phyloP scores from a whole-genome alignment of 2,797 vertebrate species.

The Xenops minutus region DNA sequence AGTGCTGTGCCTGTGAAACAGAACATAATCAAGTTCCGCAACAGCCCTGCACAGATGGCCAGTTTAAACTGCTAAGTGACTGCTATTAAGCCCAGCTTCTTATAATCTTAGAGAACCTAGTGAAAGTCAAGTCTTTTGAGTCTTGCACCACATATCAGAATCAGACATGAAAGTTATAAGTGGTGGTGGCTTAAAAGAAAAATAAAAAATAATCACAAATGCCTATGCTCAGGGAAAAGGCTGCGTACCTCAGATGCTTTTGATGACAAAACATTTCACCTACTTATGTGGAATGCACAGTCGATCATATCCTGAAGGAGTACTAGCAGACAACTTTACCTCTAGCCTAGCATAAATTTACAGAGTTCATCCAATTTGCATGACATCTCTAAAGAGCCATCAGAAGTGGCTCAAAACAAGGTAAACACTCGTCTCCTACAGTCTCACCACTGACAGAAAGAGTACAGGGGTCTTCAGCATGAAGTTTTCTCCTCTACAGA shows the following conservation, averaged over 20 bases:
- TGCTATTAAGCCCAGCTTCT: not conserved
- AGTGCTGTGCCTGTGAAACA: not conserved
- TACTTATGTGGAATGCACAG: fast-evolving
- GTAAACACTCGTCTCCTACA: not conserved
- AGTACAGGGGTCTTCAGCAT: not conserved
- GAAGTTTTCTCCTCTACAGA: not conserved
- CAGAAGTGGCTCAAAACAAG: not conserved
- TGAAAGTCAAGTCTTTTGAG: not conserved
- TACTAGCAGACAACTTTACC: not conserved
- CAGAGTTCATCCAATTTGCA: not conserved
- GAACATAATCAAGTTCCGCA: not conserved
- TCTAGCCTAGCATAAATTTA: not conserved
- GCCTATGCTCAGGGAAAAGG: not conserved
- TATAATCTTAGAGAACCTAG: not conserved
- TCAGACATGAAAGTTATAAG: not conserved
- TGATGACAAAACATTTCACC: not conserved
- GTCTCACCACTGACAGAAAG: not conserved
- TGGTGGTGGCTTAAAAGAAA: not conserved
- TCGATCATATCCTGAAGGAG: not conserved
- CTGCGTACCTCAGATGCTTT: not conserved
- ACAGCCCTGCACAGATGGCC: not conserved
- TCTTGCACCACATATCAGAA: not conserved
- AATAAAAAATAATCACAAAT: not conserved
- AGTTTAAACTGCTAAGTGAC: not conserved
- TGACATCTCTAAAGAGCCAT: not conserved